Conservation (phyloP, 1,140 invertebrate genomes). For the Drosophila athabasca region DNA sequence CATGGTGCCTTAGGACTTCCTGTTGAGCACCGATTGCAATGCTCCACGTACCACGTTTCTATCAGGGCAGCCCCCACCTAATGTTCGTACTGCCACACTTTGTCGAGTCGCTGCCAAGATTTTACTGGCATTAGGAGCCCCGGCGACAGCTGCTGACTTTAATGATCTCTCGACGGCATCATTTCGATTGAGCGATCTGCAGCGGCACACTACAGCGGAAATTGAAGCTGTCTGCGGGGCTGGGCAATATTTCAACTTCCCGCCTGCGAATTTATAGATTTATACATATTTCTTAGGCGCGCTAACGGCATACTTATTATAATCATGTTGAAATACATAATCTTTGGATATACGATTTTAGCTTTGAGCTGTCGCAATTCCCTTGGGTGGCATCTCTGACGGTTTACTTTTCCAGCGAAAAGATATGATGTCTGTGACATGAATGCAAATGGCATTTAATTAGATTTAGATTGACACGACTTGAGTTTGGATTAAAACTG, state of each 20-base stretch:
- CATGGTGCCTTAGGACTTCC: too few relatives aligned
- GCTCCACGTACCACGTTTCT: neutral
- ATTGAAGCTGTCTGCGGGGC: slow-evolving; percentile 46
- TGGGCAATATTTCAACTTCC: slow-evolving; percentile 35
- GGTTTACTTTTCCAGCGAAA: slow-evolving; percentile 3
- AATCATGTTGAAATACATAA: neutral
- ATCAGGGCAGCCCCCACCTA: too few relatives aligned
- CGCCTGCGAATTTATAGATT: slow-evolving; percentile 35
- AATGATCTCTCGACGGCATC: slow-evolving; percentile 36
- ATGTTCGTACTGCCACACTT: neutral
- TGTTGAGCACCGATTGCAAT: too few relatives aligned
- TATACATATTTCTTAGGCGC: slow-evolving; percentile 2
- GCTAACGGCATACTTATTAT: slow-evolving; percentile 42
- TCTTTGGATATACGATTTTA: slow-evolving; percentile 12
- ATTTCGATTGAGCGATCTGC: slow-evolving; percentile 31
- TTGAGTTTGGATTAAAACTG: too few relatives aligned
- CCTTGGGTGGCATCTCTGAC: slow-evolving; percentile 25
- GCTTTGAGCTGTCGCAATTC: slow-evolving; percentile 26
- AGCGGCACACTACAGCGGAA: slow-evolving; percentile 25
- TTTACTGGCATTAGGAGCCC: neutral
- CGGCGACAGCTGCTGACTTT: slow-evolving; percentile 16
- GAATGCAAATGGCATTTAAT: slow-evolving; percentile 5
- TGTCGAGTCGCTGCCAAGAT: slow-evolving; percentile 3
- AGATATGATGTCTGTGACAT: neutral
- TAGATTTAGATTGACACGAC: too few relatives aligned